Evolutionary conservation across 2,888 invertebrate species (phyloP), one percentile per base, ranked within the genome.

Genomic region (Zaprionus obscuricornis): DNA sequence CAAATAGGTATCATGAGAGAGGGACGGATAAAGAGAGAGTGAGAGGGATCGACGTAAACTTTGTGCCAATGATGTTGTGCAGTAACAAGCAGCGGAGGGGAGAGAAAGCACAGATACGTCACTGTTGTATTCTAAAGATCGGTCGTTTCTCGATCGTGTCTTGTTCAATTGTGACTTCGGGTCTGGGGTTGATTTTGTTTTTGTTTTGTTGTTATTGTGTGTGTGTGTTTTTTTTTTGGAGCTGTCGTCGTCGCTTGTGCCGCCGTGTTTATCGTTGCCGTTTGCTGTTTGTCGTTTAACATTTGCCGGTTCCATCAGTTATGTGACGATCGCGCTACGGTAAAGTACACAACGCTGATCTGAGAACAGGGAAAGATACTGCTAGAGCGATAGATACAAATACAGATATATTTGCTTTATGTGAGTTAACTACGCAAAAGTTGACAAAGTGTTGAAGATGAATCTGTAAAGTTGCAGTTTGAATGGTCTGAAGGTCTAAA

Each of bases 251-350:
- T 39, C 14, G 43, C 29, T n/a, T 4, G 5, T 27, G n/a, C 27
- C 4, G 7, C n/a, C 27, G 69, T 69, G 62, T 66, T 66, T 43
- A 60, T 56, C 43, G 51, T 49, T 49, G 52, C 13, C 40, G 36
- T 18, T 29, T 18, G 42, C 11, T 16, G 18, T 29, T 36, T 57
- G 22, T 8, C 47, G 49, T 39, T 57, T 40, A 54, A 31, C 58
- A 65, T 51, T 73, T 79, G 75, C 69, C 79, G 64, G 70, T 59
- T 51, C 43, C 63, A 57, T 82, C 87, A 88, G 88, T 88, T 82
- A 77, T 64, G 87, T 74, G 85, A 74, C 81, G 82, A 88, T 78
- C 86, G 84, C 67, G 82, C 71, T 77, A 82, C 74, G 72, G 74
- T 66, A 55, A 77, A 85, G 77, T 76, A 70, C 86, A 57, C 40